Percentiles rank a stretch among this genome's conserved stretches.
Conservation (phyloP, 1,140 invertebrate species). For the Ceratosolen solmsi region DNA sequence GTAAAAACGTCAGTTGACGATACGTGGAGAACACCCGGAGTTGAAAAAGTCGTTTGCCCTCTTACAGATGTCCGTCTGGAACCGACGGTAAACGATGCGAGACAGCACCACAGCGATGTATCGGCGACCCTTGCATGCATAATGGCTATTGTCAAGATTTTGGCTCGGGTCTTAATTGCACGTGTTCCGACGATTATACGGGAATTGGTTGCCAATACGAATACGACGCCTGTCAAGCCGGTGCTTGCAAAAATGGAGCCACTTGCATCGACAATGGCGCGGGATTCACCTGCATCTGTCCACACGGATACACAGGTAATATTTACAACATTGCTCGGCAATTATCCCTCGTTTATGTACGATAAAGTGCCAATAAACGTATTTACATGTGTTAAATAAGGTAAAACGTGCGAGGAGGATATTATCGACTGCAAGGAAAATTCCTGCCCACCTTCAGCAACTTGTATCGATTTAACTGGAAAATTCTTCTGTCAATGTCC, state of each 20-base stretch:
- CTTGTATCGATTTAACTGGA: constrained; percentile 93
- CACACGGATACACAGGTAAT: constrained; percentile 84
- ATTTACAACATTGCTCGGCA: constrained; percentile 46
- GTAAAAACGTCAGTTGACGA: too few species aligned
- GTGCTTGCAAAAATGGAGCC: constrained; percentile 93
- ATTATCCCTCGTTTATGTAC: too few species aligned
- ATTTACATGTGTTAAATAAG: constrained; percentile 66
- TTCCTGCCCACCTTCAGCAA: constrained; percentile 93
- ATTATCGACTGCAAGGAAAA: constrained; percentile 94
- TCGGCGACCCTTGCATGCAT: constrained; percentile 97
- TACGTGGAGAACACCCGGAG: too few species aligned
- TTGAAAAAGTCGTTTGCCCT: not conserved
- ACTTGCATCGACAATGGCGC: constrained; percentile 89
- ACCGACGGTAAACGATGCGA: constrained; percentile 96
- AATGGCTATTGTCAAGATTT: constrained; percentile 95
- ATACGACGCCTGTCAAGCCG: constrained; percentile 91
- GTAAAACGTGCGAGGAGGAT: constrained; percentile 93
- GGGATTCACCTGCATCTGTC: constrained; percentile 90
- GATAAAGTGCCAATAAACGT: too few species aligned
- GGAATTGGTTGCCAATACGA: constrained; percentile 95
- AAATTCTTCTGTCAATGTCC: constrained; percentile 96
- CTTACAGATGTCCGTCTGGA: constrained; percentile 86
- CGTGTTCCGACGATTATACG: constrained; percentile 88
- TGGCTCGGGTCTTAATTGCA: constrained; percentile 94
- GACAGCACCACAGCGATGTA: constrained; percentile 94